Evolutionary conservation across 2,888 invertebrate species (phyloP), one percentile per base, ranked within the genome.

Genomic region (Xanthorhoe spadicearia): DNA sequence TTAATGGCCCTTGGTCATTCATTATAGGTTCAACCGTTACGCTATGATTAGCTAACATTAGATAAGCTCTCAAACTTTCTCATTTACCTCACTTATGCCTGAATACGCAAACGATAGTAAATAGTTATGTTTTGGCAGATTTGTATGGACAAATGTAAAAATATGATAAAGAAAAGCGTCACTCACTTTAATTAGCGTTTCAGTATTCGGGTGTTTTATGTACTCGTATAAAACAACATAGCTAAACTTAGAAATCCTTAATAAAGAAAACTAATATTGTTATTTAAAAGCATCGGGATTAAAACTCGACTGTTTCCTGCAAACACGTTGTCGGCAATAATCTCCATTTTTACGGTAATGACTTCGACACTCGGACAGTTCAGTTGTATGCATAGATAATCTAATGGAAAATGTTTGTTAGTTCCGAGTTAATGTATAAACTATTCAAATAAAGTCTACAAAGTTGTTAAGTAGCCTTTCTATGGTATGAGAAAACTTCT

Each of bases 371-470:
- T 50, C 49, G 46, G 48, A 23, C 46, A 48, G 46, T 48, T 66
- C 35, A 19, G 19, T 46, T 58, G 13, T 51, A 64, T 67, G 71
- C 70, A 75, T 69, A 43, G 38, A 43, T 43, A 75, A 76, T 77
- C 76, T 75, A 81, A 81, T 83, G 79, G 77, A 77, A 79, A 74
- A 80, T 75, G 74, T 76, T 77, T 72, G 81, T 79, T 78, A 66
- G 68, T 74, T 72, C 50, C 13, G 53, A 46, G 61, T 57, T 54
- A 61, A 68, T 61, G 64, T 57, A 57, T 43, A 61, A 68, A 67
- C 64, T 53, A 57, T 52, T 9, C 50, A 15, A 64, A 68, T 64
- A 68, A 68, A 68, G 54, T 58, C 53, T 46, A 18, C 43, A 56
- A 52, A 43, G 17, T 50, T 59, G n/a, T 51, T 52, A 18, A 50